Evolutionary conservation across 2,113 vertebrate genomes (phyloP), one percentile per base, ranked within the genome.

Genomic region (Zosterops japonicus): DNA sequence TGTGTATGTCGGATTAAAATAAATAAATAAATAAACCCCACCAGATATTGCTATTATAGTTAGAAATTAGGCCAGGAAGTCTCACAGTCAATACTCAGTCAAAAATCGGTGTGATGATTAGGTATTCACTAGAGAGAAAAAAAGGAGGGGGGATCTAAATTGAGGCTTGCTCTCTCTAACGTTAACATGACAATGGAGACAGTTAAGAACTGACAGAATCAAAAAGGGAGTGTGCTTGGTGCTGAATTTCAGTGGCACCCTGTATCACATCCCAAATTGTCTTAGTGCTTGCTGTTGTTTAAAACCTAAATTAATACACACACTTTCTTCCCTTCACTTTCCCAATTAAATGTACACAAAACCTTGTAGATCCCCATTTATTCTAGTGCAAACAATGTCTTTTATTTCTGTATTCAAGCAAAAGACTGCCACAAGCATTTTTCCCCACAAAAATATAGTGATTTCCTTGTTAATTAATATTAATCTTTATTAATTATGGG

Each of bases 181-280:
- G 35, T 50, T 95, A 41, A 92, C 94, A 92, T 92, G 93, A 97
- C 96, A 97, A 95, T 95, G 93, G 94, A 94, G 96, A 89, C 95
- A 93, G 95, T 92, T 83, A 74, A 67, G 91, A 93, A 92, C 5
- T 92, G 91, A 90, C 90, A 95, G 86, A 89, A 92, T 31, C 1
- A 0, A 96, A 83, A 90, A 93, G 71, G 76, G 68, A 94, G 55
- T n/a, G 80, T 87, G 89, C 91, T 36, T 36, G 64, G 87, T 71
- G 44, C 89, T 64, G 80, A 89, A 95, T 88, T 90, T 55, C 57
- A 93, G 86, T 89, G 72, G 57, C 68, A 81, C 57, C 33, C 46
- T 70, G 39, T 33, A 91, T 47, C 94, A 87, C 86, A 63, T 59
- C 83, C 79, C 80, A 81, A 80, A 94, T 39, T 63, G 24, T 52